These are phyloP conservation scores for Buathra laborator DNA, from an alignment of 2,888 invertebrate genomes.

Conservation along the genomic window DNA sequence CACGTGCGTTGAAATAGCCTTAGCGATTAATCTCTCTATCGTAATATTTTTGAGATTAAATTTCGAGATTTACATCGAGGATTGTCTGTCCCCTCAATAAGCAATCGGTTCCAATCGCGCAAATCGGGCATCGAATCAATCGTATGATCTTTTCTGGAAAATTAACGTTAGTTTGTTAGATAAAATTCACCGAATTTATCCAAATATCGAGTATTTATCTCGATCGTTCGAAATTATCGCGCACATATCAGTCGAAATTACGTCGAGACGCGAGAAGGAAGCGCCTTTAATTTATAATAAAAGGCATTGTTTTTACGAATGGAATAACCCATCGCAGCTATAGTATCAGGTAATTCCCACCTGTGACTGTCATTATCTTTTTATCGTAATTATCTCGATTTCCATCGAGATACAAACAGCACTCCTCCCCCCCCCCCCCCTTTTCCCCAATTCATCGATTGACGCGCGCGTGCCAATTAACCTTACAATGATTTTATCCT, in stretches of 20 bases:
- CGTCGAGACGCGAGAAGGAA: constrained; percentile 8
- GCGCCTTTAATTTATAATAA: constrained; percentile 4
- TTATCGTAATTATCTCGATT: constrained; percentile 6
- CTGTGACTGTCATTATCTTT: not conserved
- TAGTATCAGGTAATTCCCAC: constrained; percentile 25
- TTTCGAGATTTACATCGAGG: not conserved
- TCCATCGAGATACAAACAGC: not conserved
- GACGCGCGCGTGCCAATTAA: not conserved
- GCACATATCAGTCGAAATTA: constrained; percentile 53
- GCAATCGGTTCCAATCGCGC: not conserved
- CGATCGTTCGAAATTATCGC: constrained; percentile 18
- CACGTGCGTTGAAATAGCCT: not conserved
- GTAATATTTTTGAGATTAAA: not conserved
- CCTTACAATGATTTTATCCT: not conserved
- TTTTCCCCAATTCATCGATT: not conserved
- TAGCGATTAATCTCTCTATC: not conserved
- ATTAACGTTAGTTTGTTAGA: not conserved
- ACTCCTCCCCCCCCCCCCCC: not conserved
- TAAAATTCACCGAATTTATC: constrained; percentile 18
- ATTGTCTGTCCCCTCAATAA: not conserved
- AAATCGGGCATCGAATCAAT: not conserved
- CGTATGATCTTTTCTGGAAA: not conserved
- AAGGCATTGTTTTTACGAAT: not conserved
- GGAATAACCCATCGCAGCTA: constrained; percentile 6
- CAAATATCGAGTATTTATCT: constrained; percentile 31